Evolutionary conservation across 2,797 vertebrate genomes (phyloP), one percentile per base, ranked within the genome.

Genomic region (Mus spretus): DNA sequence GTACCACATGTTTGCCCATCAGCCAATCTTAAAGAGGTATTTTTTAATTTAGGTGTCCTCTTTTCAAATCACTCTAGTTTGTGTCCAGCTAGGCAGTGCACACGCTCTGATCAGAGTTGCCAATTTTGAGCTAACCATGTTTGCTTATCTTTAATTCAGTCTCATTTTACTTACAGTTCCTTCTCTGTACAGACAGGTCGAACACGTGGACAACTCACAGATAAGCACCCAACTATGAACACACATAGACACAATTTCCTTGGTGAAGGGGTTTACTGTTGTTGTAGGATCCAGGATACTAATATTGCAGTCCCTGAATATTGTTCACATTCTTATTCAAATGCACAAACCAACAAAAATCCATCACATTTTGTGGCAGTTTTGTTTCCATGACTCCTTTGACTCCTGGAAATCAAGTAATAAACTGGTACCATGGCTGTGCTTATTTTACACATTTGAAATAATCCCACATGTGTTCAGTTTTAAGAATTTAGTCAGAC

Each of bases 401-500:
- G 72, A 88, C 26, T 67, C 40, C 7, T 34, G 19, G 20, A 79
- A 88, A 79, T 15, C 50, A 93, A 80, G 40, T 24, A 63, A 65
- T 26, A 50, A 9, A 77, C 59, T 75, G 14, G 10, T 93, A 22
- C 4, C 47, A 89, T 0, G 55, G 50, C 44, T 96, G 70, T 13
- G 72, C 26, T n/a, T 82, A 37, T 53, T 95, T 94, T 91, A 20
- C 40, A 65, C 19, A 3, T 86, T 14, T 34, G 20, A 90, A 93
- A 31, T 63, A 87, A 90, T 93, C 84, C 77, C 17, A n/a, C 8
- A 3, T 11, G 74, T 61, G 28, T 89, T 28, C 24, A 15, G 2
- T 44, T 15, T 83, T 44, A 82, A 84, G 15, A 90, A 90, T 63
- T 70, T 53, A 82, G 26, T 75, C 24, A 72, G n/a, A 72, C 34